These are phyloP conservation scores for Leucozona laternaria DNA, from an alignment of 2,888 invertebrate genomes.

Conservation along the genomic window DNA sequence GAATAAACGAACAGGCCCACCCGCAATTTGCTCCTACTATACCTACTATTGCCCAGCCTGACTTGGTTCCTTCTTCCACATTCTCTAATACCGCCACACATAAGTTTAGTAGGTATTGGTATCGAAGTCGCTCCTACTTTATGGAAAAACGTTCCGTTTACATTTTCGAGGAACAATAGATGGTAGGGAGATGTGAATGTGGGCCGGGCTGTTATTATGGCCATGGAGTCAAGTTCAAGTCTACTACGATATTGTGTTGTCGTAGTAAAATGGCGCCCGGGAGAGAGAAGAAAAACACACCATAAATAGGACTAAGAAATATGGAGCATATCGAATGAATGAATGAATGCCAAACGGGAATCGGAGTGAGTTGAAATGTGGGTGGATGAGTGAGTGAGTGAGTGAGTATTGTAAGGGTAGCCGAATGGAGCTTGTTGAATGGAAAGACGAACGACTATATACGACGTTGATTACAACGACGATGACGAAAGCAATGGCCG, in stretches of 20 bases:
- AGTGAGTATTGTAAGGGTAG: slow-evolving; percentile 19
- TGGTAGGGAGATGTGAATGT: slow-evolving; percentile 61
- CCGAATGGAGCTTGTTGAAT: slow-evolving; percentile 64
- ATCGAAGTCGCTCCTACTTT: slow-evolving; percentile 73
- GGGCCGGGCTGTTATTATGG: slow-evolving; percentile 42
- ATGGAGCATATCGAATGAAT: slow-evolving; percentile 74
- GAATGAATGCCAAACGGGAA: slow-evolving; percentile 52
- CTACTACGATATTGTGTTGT: slow-evolving; percentile 66
- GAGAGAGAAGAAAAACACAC: slow-evolving; percentile 48
- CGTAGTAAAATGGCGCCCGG: slow-evolving; percentile 40
- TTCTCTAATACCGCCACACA: neutral
- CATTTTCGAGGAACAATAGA: slow-evolving; percentile 70
- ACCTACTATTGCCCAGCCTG: neutral
- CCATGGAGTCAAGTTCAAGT: slow-evolving; percentile 75
- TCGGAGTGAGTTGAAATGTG: slow-evolving; percentile 15
- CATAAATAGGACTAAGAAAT: slow-evolving; percentile 75
- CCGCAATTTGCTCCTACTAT: slow-evolving; percentile 10
- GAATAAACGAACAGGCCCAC: slow-evolving; percentile 43
- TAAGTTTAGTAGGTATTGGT: slow-evolving; percentile 36
- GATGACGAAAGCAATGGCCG: slow-evolving; percentile 47
- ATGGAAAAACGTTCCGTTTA: slow-evolving; percentile 52
- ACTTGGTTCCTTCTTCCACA: slow-evolving; percentile 27
- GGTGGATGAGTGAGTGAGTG: slow-evolving; percentile 37
- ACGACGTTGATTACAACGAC: slow-evolving; percentile 18
- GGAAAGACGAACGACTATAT: slow-evolving; percentile 37